Evolutionary conservation across 2,888 invertebrate genomes (phyloP), one percentile per base, ranked within the genome.

Genomic region (Linhomoeus sp.): DNA sequence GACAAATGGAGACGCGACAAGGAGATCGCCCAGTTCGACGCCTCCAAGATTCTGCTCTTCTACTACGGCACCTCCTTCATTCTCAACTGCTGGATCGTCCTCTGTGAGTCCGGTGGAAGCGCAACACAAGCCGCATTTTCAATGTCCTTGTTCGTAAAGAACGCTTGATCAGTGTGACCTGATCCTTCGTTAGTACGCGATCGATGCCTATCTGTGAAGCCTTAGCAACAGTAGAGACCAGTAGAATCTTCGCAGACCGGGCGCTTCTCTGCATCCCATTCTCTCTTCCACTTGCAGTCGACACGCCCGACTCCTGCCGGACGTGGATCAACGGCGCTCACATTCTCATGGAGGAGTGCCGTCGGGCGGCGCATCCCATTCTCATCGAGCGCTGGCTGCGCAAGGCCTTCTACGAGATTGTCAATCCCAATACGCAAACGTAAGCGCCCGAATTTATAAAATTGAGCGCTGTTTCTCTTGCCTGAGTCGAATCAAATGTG

Each of bases 1-100:
- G 63, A 63, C 51, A 62, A 60, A 49, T 63, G 63, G 61, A 52
- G 51, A 24, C 55, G 56, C 40, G 62, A 63, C 49, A 53, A 55
- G 37, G 57, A 57, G 36, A 46, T 56, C 12, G 42, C 42, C 17
- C 48, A 48, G 22, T 59, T 63, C 44, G 55, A 62, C 22, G 45
- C 57, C 3, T 51, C 51, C 14, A 51, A 54, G 37, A 55, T 64
- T 17, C 52, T 63, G 35, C 50, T 61, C 42, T 57, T 63, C 38
- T 53, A 55, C 2, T 54, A 58, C 47, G 62, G 62, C 35, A 43
- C 51, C 38, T 49, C 50, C 1, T 63, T 63, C 47, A 56, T 59
- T 7, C 50, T 57, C 9, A 53, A 52, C 35, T 51, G 52, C 40
- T 56, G 56, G 55, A 54, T 59, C 24, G 45, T 57, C 1, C 51